Percentiles rank a stretch among this genome's conserved stretches.
Conservation (phyloP, 2,888 invertebrate species). For the Agrypnus murinus region DNA sequence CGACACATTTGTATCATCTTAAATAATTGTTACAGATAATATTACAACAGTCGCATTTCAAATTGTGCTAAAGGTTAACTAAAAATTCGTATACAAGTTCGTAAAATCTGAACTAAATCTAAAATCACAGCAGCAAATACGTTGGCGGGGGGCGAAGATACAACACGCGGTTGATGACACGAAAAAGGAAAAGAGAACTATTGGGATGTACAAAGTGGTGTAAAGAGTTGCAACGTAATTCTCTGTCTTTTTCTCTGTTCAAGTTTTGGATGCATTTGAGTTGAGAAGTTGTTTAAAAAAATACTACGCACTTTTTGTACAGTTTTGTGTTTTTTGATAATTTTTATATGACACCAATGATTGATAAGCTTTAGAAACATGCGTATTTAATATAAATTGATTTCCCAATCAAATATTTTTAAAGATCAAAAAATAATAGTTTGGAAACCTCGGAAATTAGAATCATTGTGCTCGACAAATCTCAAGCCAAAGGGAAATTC, state of each 20-base stretch:
- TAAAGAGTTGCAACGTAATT: background rate
- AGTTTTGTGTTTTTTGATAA: background rate
- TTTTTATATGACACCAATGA: background rate
- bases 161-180: slow-evolving; percentile 30
- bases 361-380: too few species aligned
- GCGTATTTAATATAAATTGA: background rate
- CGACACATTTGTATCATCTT: background rate
- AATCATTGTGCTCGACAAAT: too few species aligned
- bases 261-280: slow-evolving; percentile 12
- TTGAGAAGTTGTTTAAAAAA: background rate
- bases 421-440: too few species aligned
- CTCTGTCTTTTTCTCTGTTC: slow-evolving; percentile 6
- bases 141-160: slow-evolving; percentile 25
- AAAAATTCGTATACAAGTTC: slow-evolving; percentile 13
- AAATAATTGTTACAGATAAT: background rate
- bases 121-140: slow-evolving; percentile 35
- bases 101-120: slow-evolving; percentile 24
- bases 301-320: slow-evolving; percentile 6
- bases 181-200: slow-evolving; percentile 34
- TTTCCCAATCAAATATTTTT: background rate
- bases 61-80: slow-evolving; percentile 10
- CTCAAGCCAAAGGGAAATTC: background rate
- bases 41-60: slow-evolving; percentile 6
- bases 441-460: too few species aligned
- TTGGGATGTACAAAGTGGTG: slow-evolving; percentile 25